These are phyloP conservation scores for Drosophila kikkawai DNA, from an alignment of 1,140 invertebrate species.

Conservation along the genomic window DNA sequence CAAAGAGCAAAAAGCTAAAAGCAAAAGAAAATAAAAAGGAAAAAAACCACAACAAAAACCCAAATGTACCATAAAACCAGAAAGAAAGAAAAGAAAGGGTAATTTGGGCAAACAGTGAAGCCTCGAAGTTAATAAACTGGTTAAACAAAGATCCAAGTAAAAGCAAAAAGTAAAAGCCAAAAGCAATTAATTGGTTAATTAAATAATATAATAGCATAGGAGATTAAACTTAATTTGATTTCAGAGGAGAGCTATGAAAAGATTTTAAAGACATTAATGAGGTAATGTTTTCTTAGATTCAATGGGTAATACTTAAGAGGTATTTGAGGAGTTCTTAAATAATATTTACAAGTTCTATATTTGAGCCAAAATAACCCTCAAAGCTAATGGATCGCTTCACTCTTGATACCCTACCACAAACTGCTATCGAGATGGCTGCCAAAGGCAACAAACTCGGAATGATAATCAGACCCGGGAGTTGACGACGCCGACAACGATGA, in stretches of 20 bases:
- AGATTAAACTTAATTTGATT: no score
- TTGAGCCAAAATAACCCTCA: not conserved
- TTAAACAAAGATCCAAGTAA: not conserved
- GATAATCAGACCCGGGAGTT: conserved; percentile 40
- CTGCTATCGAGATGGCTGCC: conserved; percentile 41
- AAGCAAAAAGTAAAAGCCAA: conserved; percentile 3
- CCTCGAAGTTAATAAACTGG: conserved; percentile 17
- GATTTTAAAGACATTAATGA: not conserved
- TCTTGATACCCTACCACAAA: not conserved
- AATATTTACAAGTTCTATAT: not conserved
- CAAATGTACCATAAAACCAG: conserved; percentile 50
- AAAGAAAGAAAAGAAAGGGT: conserved; percentile 55
- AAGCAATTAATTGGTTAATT: conserved; percentile 21
- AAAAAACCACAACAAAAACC: conserved; percentile 30
- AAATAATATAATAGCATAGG: not conserved
- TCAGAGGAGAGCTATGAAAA: not conserved
- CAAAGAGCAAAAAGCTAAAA: conserved; percentile 57
- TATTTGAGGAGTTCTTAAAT: not conserved
- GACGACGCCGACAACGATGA: conserved; percentile 22
- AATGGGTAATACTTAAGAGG: not conserved
- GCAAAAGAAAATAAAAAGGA: conserved; percentile 15
- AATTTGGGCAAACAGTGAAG: conserved; percentile 32
- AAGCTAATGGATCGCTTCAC: not conserved
- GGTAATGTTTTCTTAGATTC: not conserved
- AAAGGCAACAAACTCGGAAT: conserved; percentile 54